Base-by-base conservation (phyloP, 2,113 vertebrate genomes). In the Sminthopsis crassicaudata region DNA sequence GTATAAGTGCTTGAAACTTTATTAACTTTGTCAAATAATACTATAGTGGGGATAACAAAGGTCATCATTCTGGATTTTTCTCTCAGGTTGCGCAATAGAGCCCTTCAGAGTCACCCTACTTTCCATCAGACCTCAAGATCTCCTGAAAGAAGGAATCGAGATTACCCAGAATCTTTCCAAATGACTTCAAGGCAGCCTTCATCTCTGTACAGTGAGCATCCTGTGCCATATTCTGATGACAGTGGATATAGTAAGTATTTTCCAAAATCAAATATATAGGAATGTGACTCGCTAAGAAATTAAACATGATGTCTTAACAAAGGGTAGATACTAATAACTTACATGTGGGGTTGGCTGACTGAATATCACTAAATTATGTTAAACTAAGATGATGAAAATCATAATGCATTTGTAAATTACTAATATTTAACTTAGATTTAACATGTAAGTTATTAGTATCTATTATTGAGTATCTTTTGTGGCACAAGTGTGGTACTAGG, bases 161-260 rank as follows among this genome's bases (percentile, higher is more conserved):
- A 94, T 53, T 57, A 96, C n/a, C 89, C 96, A 12, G 53, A 92
- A 91, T 91, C 23, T 91, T 96, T 98, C 84, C 98, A 98, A 25
- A 97, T 98, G 98, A 50, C 19, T 23, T 55, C 96, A 30, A 25
- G 98, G 93, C 94, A 54, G 6, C 89, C 27, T 8, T 26, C 2
- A 42, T 90, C 90, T 57, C 95, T 52, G 1, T 50, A 93, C 48
- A 93, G 51, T 0, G 46, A 60, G 0, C 24, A 10, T 42, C 23
- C 60, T 88, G 90, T 89, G 26, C 30, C 91, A 27, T 92, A 55
- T 30, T 55, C 93, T 0, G 55, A 97, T 90, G 94, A 53, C 53
- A 60, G 48, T 67, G 95, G 94, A 57, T 91, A 60, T 0, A 97
- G 99, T 99, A 96, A 96, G 98, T 91, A 42, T 36, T 51, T 96